Percentiles rank a stretch among this genome's conserved stretches.
Conservation (phyloP, 2,113 vertebrate species). For the Sphyrna mokarran region DNA sequence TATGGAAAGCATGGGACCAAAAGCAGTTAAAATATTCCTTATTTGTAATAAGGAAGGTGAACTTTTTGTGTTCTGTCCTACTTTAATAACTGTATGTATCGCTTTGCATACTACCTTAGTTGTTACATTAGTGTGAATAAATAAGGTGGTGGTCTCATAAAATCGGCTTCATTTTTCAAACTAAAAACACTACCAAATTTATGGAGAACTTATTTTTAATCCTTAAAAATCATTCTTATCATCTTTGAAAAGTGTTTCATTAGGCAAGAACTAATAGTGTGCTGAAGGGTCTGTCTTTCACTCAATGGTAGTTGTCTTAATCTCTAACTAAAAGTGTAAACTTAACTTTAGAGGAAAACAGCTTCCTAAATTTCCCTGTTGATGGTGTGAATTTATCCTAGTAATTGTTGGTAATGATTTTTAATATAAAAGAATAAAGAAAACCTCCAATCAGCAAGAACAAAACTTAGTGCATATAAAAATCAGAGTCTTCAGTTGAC, state of each 20-base stretch:
- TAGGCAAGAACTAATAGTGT: not conserved
- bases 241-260: not conserved
- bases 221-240: not conserved
- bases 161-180: not conserved
- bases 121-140: not conserved
- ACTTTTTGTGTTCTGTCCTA: not conserved
- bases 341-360: not conserved
- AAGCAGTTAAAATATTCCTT: not conserved
- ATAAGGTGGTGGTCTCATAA: not conserved
- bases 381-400: not conserved
- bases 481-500: not conserved
- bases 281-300: not conserved
- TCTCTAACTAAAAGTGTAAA: not conserved
- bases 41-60: not conserved
- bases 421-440: not conserved
- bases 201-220: not conserved
- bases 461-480: no score
- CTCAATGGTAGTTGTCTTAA: not conserved
- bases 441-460: not conserved
- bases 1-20: not conserved
- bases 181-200: not conserved
- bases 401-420: not conserved
- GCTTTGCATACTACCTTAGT: not conserved
- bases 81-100: not conserved
- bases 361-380: not conserved